phyloP scores from a whole-genome alignment of 2,888 invertebrate species.

The Pterobdella sp. region DNA sequence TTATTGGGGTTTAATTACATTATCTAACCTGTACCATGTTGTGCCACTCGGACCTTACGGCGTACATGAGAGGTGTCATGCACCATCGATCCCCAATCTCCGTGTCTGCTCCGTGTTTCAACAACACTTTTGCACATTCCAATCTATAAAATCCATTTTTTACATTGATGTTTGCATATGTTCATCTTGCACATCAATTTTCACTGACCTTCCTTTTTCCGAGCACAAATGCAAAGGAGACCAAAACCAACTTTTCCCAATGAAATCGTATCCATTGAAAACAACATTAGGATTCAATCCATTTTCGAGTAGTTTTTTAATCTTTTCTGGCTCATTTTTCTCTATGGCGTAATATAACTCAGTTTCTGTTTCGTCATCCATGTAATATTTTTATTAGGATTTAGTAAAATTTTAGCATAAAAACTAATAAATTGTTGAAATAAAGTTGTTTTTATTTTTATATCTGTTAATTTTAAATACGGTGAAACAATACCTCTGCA shows the following conservation, averaged over 20 bases:
- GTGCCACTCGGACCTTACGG: conserved; percentile 39
- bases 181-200: background rate
- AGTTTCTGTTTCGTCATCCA: conserved; percentile 31
- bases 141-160: background rate
- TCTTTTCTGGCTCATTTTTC: conserved; percentile 26
- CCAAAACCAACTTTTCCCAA: conserved; percentile 32
- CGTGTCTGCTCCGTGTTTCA: conserved; percentile 32
- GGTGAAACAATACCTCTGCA: background rate
- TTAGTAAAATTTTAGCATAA: too few relatives aligned
- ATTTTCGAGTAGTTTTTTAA: conserved; percentile 28
- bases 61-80: conserved; percentile 44
- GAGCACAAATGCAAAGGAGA: conserved; percentile 37
- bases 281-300: conserved; percentile 34
- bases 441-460: too few relatives aligned
- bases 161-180: background rate
- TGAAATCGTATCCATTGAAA: conserved; percentile 32
- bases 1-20: conserved; percentile 18
- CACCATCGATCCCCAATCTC: conserved; percentile 44
- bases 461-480: too few relatives aligned
- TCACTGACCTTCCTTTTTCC: conserved; percentile 35
- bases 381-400: too few relatives aligned
- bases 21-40: conserved; percentile 40
- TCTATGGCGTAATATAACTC: conserved; percentile 34
- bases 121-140: conserved; percentile 34
- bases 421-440: too few relatives aligned